Percentiles rank a stretch among this genome's conserved stretches.
Conservation (phyloP, 2,888 invertebrate species). For the Tetragnatha montana region DNA sequence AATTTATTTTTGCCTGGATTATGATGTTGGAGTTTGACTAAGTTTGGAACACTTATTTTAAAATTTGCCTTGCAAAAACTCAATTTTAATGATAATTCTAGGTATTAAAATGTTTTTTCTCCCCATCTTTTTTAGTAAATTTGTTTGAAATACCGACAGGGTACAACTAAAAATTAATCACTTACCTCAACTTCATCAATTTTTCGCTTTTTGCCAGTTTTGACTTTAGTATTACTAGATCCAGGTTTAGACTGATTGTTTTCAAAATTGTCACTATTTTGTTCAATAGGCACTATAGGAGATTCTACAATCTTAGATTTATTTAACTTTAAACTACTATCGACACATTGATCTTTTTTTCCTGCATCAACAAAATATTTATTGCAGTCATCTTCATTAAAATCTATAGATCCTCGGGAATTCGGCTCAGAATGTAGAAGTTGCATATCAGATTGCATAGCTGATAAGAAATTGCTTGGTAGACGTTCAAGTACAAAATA, state of each 20-base stretch:
- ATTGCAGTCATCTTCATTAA: neutral
- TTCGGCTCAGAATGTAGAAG: neutral
- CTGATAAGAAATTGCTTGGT: neutral
- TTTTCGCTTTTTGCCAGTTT: neutral
- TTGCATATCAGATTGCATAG: neutral
- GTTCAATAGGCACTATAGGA: neutral
- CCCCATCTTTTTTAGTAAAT: neutral
- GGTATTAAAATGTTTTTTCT: neutral
- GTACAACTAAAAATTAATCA: neutral
- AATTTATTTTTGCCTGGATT: too few species aligned
- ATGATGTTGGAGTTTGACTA: too few species aligned
- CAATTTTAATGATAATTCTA: neutral
- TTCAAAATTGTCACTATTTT: neutral
- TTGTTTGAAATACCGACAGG: too few species aligned
- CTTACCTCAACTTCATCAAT: neutral
- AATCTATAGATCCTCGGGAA: neutral
- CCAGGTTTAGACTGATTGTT: conserved; percentile 1
- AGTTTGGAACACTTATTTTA: too few species aligned
- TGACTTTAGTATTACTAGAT: neutral
- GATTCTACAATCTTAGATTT: neutral
- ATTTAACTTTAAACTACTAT: neutral
- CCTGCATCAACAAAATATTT: neutral
- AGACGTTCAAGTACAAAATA: neutral
- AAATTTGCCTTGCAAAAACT: neutral
- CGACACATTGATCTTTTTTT: neutral